These are phyloP conservation scores for Syndactyla subalaris DNA, from an alignment of 2,797 vertebrate species.

Conservation along the genomic window DNA sequence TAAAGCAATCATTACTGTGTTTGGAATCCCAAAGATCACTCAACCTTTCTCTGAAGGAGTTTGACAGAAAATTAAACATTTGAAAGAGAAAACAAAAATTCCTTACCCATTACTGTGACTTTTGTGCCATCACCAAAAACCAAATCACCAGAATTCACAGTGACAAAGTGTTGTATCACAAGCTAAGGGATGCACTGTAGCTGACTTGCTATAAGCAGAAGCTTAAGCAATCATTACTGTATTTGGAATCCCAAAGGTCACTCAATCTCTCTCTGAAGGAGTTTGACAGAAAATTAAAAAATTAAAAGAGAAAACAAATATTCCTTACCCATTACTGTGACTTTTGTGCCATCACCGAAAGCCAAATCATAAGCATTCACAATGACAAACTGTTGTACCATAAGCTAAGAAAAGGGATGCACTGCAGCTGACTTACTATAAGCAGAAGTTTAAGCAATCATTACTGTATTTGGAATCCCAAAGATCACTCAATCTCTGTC, in stretches of 20 bases:
- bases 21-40: not conserved
- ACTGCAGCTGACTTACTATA: not conserved
- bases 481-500: not conserved
- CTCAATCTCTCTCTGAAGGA: not conserved
- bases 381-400: not conserved
- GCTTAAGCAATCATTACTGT: not conserved
- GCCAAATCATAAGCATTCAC: not conserved
- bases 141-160: not conserved
- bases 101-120: slow-evolving; percentile 73
- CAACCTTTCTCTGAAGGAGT: not conserved
- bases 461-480: not conserved
- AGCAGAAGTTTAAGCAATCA: not conserved
- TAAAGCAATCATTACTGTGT: not conserved
- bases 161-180: not conserved
- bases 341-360: slow-evolving; percentile 68
- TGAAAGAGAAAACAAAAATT: not conserved
- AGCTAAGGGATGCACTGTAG: not conserved
- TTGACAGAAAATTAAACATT: not conserved
- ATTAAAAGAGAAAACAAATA: not conserved
- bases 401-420: not conserved
- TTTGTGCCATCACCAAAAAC: slow-evolving; percentile 67
- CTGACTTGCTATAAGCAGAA: not conserved
- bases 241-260: not conserved
- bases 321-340: slow-evolving; percentile 73
- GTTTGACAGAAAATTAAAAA: not conserved